Evolutionary conservation across 2,113 vertebrate genomes (phyloP), one percentile per base, ranked within the genome.

Genomic region (Chroicocephalus ridibundus): DNA sequence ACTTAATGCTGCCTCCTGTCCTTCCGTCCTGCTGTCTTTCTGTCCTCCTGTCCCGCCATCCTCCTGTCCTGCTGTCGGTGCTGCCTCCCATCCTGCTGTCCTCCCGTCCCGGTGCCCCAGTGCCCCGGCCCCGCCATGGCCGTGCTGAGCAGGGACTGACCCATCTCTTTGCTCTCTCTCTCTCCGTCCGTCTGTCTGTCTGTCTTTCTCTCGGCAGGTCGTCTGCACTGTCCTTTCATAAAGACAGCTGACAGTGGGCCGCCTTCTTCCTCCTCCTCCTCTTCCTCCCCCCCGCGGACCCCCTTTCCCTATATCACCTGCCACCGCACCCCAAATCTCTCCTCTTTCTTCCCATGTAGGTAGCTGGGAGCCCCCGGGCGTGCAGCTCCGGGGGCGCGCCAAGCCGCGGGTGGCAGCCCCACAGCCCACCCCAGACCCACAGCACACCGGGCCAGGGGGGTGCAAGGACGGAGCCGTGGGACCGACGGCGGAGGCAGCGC

Each of bases 151-250:
- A 98, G 93, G 97, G 93, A 98, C 98, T 98, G 98, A 98, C 94
- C 97, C 97, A 96, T 98, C 98, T 98, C 98, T 98, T 96, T 94
- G 94, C 96, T 98, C 96, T 98, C 97, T 98, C 97, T 98, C 91
- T 98, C 93, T 27, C 62, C 38, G 66, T 97, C 97, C 7, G 97
- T 98, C 97, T 6, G 96, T 98, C 97, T 93, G 97, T 98, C 97
- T 98, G 98, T 98, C 96, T 98, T 95, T 98, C 98, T 98, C 96
- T 98, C 79, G 49, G 98, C 98, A 99, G 99, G 99, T 99, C 99
- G 99, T 96, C 98, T 99, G 99, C 98, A 99, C 99, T 99, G 99
- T 98, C 99, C 99, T 82, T 99, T 99, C 99, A 99, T 99, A 98
- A 99, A 98, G 99, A 99, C 99, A 98, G 99, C 99, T 98, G 99